These are phyloP conservation scores for Erythrolamprus reginae DNA, from an alignment of 2,113 vertebrate species.

Conservation along the genomic window DNA sequence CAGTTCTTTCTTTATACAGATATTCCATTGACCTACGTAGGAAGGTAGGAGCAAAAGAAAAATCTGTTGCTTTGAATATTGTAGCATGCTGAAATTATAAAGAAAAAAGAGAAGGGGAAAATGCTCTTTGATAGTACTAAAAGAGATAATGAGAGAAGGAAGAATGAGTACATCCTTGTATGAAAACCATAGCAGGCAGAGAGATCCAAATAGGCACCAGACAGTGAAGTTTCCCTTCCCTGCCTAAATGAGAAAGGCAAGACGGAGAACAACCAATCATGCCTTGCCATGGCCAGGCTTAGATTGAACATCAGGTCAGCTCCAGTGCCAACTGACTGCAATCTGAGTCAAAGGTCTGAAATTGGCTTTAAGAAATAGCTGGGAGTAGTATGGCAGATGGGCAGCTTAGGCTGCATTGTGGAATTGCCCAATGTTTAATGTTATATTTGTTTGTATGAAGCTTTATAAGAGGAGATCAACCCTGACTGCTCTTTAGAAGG, in stretches of 20 bases:
- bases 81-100: not conserved
- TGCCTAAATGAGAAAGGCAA: not conserved
- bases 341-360: not conserved
- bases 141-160: not conserved
- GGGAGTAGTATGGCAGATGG: not conserved
- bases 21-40: not conserved
- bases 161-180: not conserved
- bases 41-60: not conserved
- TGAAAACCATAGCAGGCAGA: not conserved
- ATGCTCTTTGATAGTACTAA: not conserved
- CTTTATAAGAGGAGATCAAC: not conserved
- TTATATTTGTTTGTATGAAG: not conserved
- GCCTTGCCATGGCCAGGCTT: not conserved
- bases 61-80: not conserved
- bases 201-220: not conserved
- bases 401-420: not conserved
- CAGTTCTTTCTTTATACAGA: not conserved
- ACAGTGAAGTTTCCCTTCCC: not conserved
- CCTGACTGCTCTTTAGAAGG: too few relatives aligned
- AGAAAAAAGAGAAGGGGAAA: not conserved
- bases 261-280: not conserved
- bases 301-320: not conserved
- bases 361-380: not conserved
- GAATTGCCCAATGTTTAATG: not conserved
- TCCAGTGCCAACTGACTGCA: not conserved